Conservation (phyloP, 2,797 vertebrate species). For the Neoniphon sammara region DNA sequence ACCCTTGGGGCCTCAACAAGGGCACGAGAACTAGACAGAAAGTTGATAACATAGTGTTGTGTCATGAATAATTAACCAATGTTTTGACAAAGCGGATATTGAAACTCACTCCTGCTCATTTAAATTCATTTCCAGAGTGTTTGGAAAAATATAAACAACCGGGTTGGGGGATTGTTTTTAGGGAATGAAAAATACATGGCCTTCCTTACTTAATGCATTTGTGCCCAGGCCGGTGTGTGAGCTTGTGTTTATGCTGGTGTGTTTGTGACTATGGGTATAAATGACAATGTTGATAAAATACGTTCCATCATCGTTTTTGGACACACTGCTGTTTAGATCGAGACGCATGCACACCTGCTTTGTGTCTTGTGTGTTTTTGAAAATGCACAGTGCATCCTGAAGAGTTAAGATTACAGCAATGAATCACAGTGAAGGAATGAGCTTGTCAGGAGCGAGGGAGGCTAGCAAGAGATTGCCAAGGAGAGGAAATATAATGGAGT, state of each 20-base stretch:
- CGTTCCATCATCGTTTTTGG: not conserved
- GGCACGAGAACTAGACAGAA: not conserved
- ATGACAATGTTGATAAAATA: not conserved
- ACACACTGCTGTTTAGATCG: not conserved
- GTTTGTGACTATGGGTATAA: not conserved
- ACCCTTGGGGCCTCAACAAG: conserved; percentile 6
- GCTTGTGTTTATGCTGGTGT: not conserved
- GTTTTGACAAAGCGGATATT: not conserved
- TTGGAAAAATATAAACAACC: not conserved
- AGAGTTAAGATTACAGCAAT: conserved; percentile 55
- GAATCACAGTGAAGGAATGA: conserved; percentile 64
- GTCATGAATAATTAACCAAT: not conserved
- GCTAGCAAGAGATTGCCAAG: conserved; percentile 38
- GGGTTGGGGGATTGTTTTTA: not conserved
- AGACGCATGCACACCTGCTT: conserved; percentile 19
- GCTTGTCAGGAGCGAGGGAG: conserved; percentile 34
- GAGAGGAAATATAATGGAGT: conserved; percentile 44
- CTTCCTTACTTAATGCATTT: not conserved
- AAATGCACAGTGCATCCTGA: conserved; percentile 45
- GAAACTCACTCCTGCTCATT: not conserved
- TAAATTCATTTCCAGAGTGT: not conserved
- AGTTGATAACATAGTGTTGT: not conserved
- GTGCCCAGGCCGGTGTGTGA: not conserved
- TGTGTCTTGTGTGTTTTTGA: conserved; percentile 26
- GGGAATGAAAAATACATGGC: not conserved